Conservation (phyloP, 2,113 vertebrate species). For the Ptilorrhoa leucosticta region DNA sequence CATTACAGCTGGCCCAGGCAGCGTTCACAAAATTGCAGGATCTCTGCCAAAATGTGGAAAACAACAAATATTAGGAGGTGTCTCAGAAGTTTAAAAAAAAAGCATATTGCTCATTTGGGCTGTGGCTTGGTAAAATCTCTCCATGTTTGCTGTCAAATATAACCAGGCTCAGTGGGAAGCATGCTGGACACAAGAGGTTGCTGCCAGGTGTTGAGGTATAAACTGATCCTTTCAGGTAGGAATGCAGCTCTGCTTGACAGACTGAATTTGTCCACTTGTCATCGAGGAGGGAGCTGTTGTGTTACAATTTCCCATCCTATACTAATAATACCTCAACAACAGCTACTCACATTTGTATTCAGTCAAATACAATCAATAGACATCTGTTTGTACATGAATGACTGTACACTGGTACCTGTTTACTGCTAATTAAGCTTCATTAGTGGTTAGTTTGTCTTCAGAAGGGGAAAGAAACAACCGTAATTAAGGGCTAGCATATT, state of each 20-base stretch:
- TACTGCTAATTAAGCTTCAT: slow-evolving; percentile 70
- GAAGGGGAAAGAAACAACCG: slow-evolving; percentile 21
- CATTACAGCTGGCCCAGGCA: slow-evolving; percentile 10
- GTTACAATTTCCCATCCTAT: slow-evolving; percentile 49
- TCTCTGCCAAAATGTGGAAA: background rate
- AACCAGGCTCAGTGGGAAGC: slow-evolving; percentile 42
- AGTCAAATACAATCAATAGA: slow-evolving; percentile 78
- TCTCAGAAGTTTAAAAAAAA: background rate
- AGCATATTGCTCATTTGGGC: slow-evolving; percentile 55
- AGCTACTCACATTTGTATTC: slow-evolving; percentile 68
- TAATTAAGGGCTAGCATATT: slow-evolving; percentile 69
- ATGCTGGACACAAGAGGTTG: slow-evolving; percentile 30
- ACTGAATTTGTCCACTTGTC: slow-evolving; percentile 79
- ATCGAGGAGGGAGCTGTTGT: slow-evolving; percentile 23
- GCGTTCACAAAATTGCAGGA: slow-evolving; percentile 18
- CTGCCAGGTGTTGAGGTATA: slow-evolving; percentile 45
- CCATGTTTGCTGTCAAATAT: slow-evolving; percentile 34
- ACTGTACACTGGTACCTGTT: slow-evolving; percentile 65
- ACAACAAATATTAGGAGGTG: slow-evolving; percentile 26
- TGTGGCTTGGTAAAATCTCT: slow-evolving; percentile 61
- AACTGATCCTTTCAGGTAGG: slow-evolving; percentile 63
- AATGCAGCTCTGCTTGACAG: slow-evolving; percentile 75
- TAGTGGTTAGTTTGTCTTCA: slow-evolving; percentile 68
- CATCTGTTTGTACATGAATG: slow-evolving; percentile 72
- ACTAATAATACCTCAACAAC: slow-evolving; percentile 52